These are phyloP conservation scores for Eospalax fontanierii DNA, from an alignment of 2,797 vertebrate species.

Conservation along the genomic window DNA sequence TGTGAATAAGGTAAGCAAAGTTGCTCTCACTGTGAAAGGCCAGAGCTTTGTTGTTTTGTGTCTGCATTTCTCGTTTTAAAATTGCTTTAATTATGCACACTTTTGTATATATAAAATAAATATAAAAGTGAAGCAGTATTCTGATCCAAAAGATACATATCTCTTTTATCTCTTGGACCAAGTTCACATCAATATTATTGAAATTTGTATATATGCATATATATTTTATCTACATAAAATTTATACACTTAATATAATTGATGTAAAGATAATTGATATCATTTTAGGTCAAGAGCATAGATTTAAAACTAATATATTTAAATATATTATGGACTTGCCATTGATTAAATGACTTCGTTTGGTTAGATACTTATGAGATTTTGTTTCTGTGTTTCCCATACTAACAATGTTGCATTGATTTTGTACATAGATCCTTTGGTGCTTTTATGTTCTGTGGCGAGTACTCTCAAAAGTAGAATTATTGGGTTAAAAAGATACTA, in stretches of 20 bases:
- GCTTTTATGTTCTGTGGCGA: neutral
- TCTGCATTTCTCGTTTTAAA: conserved; percentile 40
- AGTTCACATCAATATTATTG: neutral
- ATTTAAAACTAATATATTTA: conserved; percentile 28
- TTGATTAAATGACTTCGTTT: neutral
- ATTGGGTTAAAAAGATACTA: conserved; percentile 15
- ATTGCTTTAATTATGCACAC: neutral
- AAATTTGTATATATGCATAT: neutral
- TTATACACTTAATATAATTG: neutral
- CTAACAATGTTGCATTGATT: neutral
- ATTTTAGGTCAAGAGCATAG: neutral
- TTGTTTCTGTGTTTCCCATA: neutral
- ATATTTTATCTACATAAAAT: neutral
- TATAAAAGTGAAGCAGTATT: neutral
- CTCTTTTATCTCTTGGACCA: neutral
- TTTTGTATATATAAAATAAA: conserved; percentile 17
- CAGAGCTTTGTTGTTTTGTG: neutral
- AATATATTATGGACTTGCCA: neutral
- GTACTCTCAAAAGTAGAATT: conserved; percentile 5
- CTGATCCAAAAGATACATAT: neutral
- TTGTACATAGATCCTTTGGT: neutral
- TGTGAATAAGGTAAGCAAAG: conserved; percentile 68
- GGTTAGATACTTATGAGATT: neutral
- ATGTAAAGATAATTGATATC: no score
- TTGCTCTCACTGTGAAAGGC: conserved; percentile 18